Conservation (phyloP, 2,888 invertebrate species). For the Hedychridium roseum region DNA sequence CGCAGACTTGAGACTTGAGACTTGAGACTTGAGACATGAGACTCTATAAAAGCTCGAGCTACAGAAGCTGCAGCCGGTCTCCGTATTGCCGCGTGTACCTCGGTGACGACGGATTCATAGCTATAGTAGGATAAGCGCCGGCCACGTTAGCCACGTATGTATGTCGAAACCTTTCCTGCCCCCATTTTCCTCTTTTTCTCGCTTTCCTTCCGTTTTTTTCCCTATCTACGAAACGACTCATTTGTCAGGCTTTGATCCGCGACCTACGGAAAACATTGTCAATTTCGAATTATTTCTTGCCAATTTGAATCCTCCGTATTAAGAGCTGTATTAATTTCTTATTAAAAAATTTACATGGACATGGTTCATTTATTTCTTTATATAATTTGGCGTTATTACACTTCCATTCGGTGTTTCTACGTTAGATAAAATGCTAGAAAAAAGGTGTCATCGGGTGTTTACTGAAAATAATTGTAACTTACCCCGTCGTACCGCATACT, state of each 20-base stretch:
- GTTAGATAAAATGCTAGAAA: too few species aligned
- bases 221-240: not conserved
- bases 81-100: constrained; percentile 35
- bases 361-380: too few species aligned
- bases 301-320: not conserved
- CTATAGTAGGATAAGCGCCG: constrained; percentile 46
- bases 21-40: too few species aligned
- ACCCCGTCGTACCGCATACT: not conserved
- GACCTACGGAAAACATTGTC: too few species aligned
- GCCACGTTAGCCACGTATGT: constrained; percentile 35
- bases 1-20: too few species aligned
- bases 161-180: too few species aligned
- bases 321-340: constrained; percentile 1
- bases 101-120: constrained; percentile 59
- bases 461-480: not conserved
- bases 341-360: too few species aligned
- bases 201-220: constrained; percentile 24
- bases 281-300: too few species aligned
- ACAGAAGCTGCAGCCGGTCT: constrained; percentile 23
- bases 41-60: constrained; percentile 48
- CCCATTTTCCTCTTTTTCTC: too few species aligned
- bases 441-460: not conserved
- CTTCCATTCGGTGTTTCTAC: too few species aligned
- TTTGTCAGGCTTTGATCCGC: constrained; percentile 54
- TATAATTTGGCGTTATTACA: too few species aligned